phyloP scores from a whole-genome alignment of 2,113 vertebrate genomes.

The Leuciscus idus region DNA sequence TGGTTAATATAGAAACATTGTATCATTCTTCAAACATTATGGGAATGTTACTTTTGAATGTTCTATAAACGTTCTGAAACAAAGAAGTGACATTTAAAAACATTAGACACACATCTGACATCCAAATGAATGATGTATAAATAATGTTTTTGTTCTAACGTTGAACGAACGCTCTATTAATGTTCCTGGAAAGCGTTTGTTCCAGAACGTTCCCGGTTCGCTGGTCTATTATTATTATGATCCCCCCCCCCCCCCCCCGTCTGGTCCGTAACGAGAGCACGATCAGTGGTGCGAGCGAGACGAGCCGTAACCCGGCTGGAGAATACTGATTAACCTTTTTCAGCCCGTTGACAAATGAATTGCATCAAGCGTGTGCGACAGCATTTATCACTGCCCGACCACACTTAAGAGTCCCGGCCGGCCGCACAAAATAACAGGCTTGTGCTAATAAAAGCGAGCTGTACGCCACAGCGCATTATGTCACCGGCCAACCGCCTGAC shows the following conservation, averaged over 20 bases:
- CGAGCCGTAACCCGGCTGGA: slow-evolving; percentile 66
- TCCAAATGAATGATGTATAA: slow-evolving; percentile 28
- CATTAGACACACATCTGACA: too few relatives aligned
- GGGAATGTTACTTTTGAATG: too few relatives aligned
- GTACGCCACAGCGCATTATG: slow-evolving; percentile 74
- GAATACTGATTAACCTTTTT: slow-evolving; percentile 78
- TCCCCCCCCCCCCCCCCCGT: slow-evolving; percentile 51
- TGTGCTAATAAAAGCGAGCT: slow-evolving; percentile 80
- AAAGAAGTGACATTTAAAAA: too few relatives aligned
- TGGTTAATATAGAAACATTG: too few relatives aligned
- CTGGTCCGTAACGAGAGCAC: slow-evolving; percentile 57
- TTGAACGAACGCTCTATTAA: too few relatives aligned
- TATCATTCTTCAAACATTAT: too few relatives aligned
- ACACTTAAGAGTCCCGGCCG: slow-evolving; percentile 53
- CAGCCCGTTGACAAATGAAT: slow-evolving; percentile 76
- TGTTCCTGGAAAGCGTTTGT: too few relatives aligned
- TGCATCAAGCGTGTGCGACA: slow-evolving; percentile 64
- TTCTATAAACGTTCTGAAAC: too few relatives aligned
- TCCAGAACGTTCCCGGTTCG: too few relatives aligned
- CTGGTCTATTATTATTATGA: background rate
- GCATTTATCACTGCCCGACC: slow-evolving; percentile 69
- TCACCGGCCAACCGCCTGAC: slow-evolving; percentile 73
- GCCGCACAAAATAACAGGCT: slow-evolving; percentile 75
- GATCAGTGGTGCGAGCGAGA: slow-evolving; percentile 67
- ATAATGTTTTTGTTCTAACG: too few relatives aligned